phyloP scores from a whole-genome alignment of 2,113 vertebrate genomes.

The Tamias sibiricus region DNA sequence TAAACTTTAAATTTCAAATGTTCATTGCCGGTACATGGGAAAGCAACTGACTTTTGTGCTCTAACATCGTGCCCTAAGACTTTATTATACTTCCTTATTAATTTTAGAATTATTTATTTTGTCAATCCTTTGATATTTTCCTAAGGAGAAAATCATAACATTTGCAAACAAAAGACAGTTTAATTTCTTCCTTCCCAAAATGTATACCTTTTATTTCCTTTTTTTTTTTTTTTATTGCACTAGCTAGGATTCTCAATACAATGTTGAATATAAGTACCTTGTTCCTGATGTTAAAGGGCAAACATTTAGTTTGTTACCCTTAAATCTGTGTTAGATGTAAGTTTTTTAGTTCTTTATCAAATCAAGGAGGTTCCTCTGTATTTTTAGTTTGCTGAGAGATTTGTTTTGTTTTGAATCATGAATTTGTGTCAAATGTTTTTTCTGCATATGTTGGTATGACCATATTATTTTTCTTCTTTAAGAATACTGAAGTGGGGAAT shows the following conservation, averaged over 20 bases:
- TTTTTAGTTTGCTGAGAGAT: background rate
- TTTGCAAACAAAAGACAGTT: slow-evolving; percentile 7
- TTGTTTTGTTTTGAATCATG: background rate
- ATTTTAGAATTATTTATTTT: background rate
- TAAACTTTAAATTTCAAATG: slow-evolving; percentile 14
- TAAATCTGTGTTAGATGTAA: background rate
- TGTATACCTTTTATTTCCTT: background rate
- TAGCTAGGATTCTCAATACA: background rate
- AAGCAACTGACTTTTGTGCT: background rate
- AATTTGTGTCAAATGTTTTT: background rate
- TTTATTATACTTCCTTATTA: background rate
- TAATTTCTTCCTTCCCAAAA: background rate
- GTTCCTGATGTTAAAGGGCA: background rate
- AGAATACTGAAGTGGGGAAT: background rate
- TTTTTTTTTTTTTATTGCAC: slow-evolving; percentile 17
- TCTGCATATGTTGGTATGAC: background rate
- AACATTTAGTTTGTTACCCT: background rate
- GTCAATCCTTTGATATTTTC: slow-evolving; percentile 35
- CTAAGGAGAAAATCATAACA: background rate
- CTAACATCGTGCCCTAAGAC: background rate
- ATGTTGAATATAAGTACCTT: background rate
- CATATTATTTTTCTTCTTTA: background rate
- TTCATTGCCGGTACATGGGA: background rate
- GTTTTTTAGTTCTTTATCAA: background rate
- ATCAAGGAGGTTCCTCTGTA: background rate